Base-by-base conservation (phyloP, 2,113 vertebrate genomes). In the Variabilichromis moorii region DNA sequence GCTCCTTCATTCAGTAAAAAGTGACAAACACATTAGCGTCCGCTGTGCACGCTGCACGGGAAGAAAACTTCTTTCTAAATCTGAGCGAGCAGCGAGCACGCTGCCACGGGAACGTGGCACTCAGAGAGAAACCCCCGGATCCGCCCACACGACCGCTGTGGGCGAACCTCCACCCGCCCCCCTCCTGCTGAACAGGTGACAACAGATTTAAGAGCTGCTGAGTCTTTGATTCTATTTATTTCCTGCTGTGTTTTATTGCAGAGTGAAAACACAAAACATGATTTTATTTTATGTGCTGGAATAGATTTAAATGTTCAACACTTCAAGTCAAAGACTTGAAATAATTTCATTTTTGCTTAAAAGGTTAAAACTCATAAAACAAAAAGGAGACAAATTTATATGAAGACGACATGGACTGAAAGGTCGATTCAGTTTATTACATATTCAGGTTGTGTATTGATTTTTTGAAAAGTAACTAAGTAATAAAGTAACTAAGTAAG, bases 1-100 rank as follows among this genome's bases (percentile, higher is more conserved):
- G 96, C 92, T 8, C 95, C 55, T 59, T 59, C 0, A 59, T 28
- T 5, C 55, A 59, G 57, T 33, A 61, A 19, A 6, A 61, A 61
- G 57, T 19, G 57, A 61, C 55, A 59, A 8, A 28, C 28, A 33
- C 2, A 19, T 17, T 2, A 61, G 57, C 26, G 5, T 17, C 26
- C 2, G 8, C 57, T 4, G 57, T 33, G 8, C 57, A 61, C 8
- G 9, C 14, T 0, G 55, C 8, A 4, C 1, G 26, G 13, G 55
- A 28, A 28, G 8, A 28, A 59, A 59, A 28, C 24, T 2, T 5
- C 55, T 57, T 57, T 57, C 12, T 59, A 5, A 16, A 28, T 57
- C 24, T 59, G 55, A 59, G 55, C 3, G 2, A 59, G 55, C 24
- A 59, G 24, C 13, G 0, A 59, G 55, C 26, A 59, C n/a, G 10